Conservation (phyloP, 1,140 invertebrate genomes). For the Drosophila grimshawi region DNA sequence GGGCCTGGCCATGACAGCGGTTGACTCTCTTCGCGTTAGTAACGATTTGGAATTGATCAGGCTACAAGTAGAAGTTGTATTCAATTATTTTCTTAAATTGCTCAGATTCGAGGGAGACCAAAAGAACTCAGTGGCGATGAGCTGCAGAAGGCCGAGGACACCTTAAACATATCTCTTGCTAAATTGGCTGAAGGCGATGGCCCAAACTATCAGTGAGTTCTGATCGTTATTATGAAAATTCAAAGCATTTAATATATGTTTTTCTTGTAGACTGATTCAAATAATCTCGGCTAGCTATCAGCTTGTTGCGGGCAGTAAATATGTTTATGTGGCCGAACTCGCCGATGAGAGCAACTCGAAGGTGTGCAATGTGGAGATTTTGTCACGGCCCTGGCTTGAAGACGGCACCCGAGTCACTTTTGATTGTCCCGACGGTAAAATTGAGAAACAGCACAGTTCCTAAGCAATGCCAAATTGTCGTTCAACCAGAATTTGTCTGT, state of each 20-base stretch:
- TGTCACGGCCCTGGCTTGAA: slow-evolving; percentile 45
- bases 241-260: neutral
- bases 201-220: slow-evolving; percentile 47
- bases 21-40: slow-evolving; percentile 22
- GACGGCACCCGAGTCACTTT: slow-evolving; percentile 51
- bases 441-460: slow-evolving; percentile 39
- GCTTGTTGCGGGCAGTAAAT: slow-evolving; percentile 40
- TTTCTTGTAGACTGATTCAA: slow-evolving; percentile 34
- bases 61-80: neutral
- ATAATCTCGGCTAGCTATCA: slow-evolving; percentile 43
- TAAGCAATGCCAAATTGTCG: no score
- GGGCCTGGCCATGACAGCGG: slow-evolving; percentile 2
- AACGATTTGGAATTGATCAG: neutral
- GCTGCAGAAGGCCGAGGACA: slow-evolving; percentile 31
- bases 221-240: neutral
- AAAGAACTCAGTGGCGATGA: slow-evolving; percentile 32
- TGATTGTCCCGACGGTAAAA: slow-evolving; percentile 37
- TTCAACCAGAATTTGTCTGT: no score
- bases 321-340: slow-evolving; percentile 37
- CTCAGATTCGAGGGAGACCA: neutral
- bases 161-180: slow-evolving; percentile 24
- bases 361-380: slow-evolving; percentile 45
- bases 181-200: slow-evolving; percentile 55
- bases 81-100: no score
- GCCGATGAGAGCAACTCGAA: slow-evolving; percentile 36